Conservation (phyloP, 2,797 vertebrate genomes). For the Crenuchus spilurus region DNA sequence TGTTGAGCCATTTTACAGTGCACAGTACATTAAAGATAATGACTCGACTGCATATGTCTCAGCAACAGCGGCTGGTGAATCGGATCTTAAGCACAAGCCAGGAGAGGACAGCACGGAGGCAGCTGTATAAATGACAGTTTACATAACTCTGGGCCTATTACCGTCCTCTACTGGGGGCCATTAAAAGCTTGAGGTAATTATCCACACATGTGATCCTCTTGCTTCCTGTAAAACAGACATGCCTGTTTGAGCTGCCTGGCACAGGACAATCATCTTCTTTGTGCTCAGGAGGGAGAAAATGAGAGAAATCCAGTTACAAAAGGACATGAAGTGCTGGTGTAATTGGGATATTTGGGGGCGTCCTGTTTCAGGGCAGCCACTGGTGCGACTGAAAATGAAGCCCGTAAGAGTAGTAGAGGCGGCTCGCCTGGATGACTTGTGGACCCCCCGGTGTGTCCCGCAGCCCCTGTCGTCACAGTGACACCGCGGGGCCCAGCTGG, state of each 20-base stretch:
- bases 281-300: slow-evolving; percentile 68
- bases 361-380: slow-evolving; percentile 85
- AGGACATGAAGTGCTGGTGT: slow-evolving; percentile 91
- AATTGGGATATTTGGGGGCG: slow-evolving; percentile 91
- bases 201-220: slow-evolving; percentile 62
- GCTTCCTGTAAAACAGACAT: slow-evolving; percentile 73
- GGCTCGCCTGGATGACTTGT: slow-evolving; percentile 72
- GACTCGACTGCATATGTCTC: slow-evolving; percentile 14
- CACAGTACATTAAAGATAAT: slow-evolving; percentile 29
- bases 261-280: slow-evolving; percentile 80
- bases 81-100: slow-evolving; percentile 22
- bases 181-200: slow-evolving; percentile 56
- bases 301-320: slow-evolving; percentile 82
- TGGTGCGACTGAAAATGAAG: slow-evolving; percentile 82
- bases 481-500: slow-evolving; percentile 75
- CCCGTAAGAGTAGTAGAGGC: slow-evolving; percentile 83
- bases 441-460: slow-evolving; percentile 57
- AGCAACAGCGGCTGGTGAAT: slow-evolving; percentile 5
- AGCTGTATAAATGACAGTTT: slow-evolving; percentile 55
- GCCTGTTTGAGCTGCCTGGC: slow-evolving; percentile 70
- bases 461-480: slow-evolving; percentile 49
- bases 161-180: slow-evolving; percentile 65
- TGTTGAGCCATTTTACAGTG: slow-evolving; percentile 17
- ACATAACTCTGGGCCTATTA: slow-evolving; percentile 58
- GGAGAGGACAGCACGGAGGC: slow-evolving; percentile 15